Evolutionary conservation across 1,140 invertebrate species (phyloP).

Genomic region (Drosophila bocki): DNA sequence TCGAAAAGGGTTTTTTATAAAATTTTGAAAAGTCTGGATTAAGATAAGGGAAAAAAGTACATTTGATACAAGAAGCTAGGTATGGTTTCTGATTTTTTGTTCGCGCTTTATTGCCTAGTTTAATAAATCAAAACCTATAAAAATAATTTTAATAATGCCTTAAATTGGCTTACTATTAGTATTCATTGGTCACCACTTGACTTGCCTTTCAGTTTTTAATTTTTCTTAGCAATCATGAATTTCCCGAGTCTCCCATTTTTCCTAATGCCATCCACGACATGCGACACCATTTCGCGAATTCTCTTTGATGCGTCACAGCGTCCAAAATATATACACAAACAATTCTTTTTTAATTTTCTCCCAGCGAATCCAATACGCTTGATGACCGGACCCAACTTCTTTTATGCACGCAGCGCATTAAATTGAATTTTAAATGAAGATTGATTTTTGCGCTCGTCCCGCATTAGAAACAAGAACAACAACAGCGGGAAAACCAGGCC

Average conservation of each 20-base stretch:
- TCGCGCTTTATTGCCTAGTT: background rate
- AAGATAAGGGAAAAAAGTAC: fast-evolving
- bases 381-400: slow-evolving; percentile 52
- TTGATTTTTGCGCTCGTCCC: slow-evolving; percentile 70
- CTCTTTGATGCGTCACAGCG: slow-evolving; percentile 52
- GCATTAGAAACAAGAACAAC: slow-evolving; percentile 16
- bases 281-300: slow-evolving; percentile 41
- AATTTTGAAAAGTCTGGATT: background rate
- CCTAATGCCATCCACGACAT: slow-evolving; percentile 20
- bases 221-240: slow-evolving; percentile 4
- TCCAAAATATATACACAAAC: slow-evolving; percentile 26
- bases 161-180: background rate
- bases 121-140: background rate
- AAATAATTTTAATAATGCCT: background rate
- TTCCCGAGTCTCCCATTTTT: background rate
- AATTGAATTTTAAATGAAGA: slow-evolving; percentile 83
- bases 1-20: background rate
- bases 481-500: slow-evolving; percentile 1
- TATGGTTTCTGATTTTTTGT: background rate
- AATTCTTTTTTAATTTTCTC: slow-evolving; percentile 51
- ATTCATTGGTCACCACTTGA: background rate
- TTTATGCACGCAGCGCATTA: slow-evolving; percentile 66
- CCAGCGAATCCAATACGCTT: slow-evolving; percentile 56
- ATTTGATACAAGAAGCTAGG: background rate
- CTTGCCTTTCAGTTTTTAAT: background rate